A percentile compares a stretch with the other conserved stretches of the same genome.
Evolutionary conservation across 2,888 invertebrate genomes (phyloP).

Genomic region (Dyspetes luteomarginatus): DNA sequence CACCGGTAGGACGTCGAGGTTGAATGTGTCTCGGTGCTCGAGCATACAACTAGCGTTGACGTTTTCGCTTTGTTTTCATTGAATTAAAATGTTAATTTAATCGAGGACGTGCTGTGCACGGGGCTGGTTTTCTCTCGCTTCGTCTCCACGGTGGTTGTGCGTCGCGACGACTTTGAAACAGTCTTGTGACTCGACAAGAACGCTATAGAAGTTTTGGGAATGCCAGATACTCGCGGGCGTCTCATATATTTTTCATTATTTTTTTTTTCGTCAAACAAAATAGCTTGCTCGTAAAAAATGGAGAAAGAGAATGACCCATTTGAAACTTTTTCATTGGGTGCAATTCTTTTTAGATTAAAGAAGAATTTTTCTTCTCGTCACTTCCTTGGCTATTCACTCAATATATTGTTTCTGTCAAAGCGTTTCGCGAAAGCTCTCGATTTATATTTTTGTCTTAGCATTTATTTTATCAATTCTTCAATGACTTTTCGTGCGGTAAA

Average conservation of each 20-base stretch:
- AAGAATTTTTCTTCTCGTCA: too few relatives aligned
- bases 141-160: neutral
- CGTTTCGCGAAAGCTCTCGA: neutral
- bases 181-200: too few relatives aligned
- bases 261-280: too few relatives aligned
- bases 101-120: conserved; percentile 48
- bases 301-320: too few relatives aligned
- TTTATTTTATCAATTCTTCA: conserved; percentile 5
- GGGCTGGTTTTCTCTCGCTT: neutral
- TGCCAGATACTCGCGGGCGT: too few relatives aligned
- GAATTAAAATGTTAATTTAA: conserved; percentile 66
- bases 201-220: too few relatives aligned
- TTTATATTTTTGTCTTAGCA: neutral
- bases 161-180: conserved; percentile 30
- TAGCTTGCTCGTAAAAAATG: too few relatives aligned
- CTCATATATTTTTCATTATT: too few relatives aligned
- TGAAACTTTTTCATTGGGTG: too few relatives aligned
- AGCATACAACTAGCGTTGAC: conserved; percentile 27
- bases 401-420: too few relatives aligned
- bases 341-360: too few relatives aligned
- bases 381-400: neutral
- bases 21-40: neutral
- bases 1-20: neutral
- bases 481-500: conserved; percentile 11
- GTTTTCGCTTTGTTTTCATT: conserved; percentile 59